Evolutionary conservation across 2,113 vertebrate species (phyloP).

Genomic region (Vanacampus margaritifer): DNA sequence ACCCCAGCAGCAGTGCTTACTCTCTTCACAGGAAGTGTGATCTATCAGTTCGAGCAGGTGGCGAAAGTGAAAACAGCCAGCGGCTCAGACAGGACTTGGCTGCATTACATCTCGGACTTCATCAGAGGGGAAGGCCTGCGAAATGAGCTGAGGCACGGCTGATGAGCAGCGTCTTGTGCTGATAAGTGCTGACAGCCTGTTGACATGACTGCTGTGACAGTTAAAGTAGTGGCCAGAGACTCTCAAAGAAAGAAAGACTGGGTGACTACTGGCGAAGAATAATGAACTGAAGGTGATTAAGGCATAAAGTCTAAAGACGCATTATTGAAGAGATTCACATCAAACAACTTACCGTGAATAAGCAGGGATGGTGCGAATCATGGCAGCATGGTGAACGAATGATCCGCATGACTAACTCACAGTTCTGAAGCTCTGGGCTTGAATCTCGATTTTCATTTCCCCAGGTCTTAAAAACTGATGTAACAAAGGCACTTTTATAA

Average conservation of each 20-base stretch:
- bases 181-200: constrained; percentile 47
- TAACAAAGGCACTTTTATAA: no score
- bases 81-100: constrained; percentile 27
- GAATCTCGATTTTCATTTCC: no score
- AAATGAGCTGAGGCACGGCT: constrained; percentile 49
- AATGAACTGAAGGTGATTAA: background rate
- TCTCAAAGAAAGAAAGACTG: constrained; percentile 22
- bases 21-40: constrained; percentile 36
- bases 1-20: constrained; percentile 24
- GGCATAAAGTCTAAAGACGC: background rate
- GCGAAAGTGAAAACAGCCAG: constrained; percentile 23
- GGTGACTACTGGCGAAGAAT: constrained; percentile 8
- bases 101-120: constrained; percentile 39
- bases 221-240: constrained; percentile 30
- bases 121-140: constrained; percentile 33
- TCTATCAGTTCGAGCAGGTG: constrained; percentile 43
- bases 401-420: no score
- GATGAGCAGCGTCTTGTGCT: constrained; percentile 34
- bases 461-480: no score
- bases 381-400: no score
- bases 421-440: no score
- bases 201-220: constrained; percentile 38
- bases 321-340: background rate
- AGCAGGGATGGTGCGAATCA: no score
- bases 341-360: no score